A percentile compares a stretch with the other conserved stretches of the same genome.
Conservation (phyloP, 1,140 invertebrate species). For the Holotrichia oblita region DNA sequence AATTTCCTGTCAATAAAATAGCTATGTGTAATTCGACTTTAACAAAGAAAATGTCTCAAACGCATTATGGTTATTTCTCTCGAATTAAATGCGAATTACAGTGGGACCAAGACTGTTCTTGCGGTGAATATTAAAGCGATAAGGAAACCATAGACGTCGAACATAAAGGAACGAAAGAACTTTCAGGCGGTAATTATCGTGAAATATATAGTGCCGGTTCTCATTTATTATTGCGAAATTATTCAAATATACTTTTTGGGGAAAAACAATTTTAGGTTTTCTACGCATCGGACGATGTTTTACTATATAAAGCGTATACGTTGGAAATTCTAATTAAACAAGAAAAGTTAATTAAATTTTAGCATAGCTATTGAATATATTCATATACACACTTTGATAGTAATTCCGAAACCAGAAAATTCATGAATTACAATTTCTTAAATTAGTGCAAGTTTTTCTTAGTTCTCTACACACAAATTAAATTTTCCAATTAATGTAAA, state of each 20-base stretch:
- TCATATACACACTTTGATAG: no score
- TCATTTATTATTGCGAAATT: conserved; percentile 11
- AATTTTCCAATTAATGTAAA: no score
- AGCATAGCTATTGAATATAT: no score
- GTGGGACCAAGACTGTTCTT: neutral
- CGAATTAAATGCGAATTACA: conserved; percentile 17
- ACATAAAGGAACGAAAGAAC: neutral
- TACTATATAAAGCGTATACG: no score
- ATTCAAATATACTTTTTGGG: conserved; percentile 15
- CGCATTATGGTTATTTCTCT: conserved; percentile 9
- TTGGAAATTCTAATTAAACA: no score
- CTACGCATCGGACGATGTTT: no score
- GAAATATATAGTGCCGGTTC: neutral
- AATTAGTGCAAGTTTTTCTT: no score
- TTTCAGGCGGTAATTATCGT: conserved; percentile 1
- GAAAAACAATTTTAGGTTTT: neutral
- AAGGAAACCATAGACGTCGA: neutral
- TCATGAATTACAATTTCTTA: no score
- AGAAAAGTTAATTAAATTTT: no score
- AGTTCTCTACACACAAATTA: no score
- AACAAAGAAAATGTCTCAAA: neutral
- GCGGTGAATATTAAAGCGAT: neutral
- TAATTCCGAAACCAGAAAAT: no score
- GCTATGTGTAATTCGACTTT: no score
- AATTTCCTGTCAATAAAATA: neutral